A percentile compares a stretch with the other conserved stretches of the same genome.
Conservation (phyloP, 2,113 vertebrate genomes). For the Talpa occidentalis region DNA sequence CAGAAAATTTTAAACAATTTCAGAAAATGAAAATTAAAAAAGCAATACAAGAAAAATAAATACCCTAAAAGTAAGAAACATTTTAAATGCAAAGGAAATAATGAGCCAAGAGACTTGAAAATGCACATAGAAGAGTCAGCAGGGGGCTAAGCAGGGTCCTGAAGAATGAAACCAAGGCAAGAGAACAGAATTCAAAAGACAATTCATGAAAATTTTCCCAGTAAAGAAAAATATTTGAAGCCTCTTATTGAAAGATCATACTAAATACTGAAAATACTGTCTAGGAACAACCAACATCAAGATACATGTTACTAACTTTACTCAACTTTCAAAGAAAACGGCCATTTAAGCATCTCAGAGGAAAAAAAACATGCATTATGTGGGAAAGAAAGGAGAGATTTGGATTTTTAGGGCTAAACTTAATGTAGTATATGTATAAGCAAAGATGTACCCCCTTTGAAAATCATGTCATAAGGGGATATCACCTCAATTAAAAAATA, state of each 20-base stretch:
- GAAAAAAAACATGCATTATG: not conserved
- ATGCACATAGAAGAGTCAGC: not conserved
- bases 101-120: not conserved
- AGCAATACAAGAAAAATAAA: not conserved
- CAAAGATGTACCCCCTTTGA: too few species aligned
- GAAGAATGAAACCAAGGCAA: not conserved
- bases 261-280: not conserved
- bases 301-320: too few species aligned
- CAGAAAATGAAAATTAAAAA: constrained; percentile 42
- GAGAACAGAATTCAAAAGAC: not conserved
- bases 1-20: not conserved
- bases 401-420: too few species aligned
- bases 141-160: not conserved
- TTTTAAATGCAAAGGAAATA: not conserved
- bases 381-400: not conserved
- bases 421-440: too few species aligned
- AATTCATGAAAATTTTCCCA: not conserved
- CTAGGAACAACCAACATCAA: not conserved
- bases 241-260: not conserved
- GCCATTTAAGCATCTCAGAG: not conserved
- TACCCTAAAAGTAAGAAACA: not conserved
- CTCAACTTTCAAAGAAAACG: too few species aligned
- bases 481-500: too few species aligned
- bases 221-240: not conserved
- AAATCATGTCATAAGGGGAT: too few species aligned